Conservation (phyloP, 2,113 vertebrate species). For the Aspidoscelis tigris region DNA sequence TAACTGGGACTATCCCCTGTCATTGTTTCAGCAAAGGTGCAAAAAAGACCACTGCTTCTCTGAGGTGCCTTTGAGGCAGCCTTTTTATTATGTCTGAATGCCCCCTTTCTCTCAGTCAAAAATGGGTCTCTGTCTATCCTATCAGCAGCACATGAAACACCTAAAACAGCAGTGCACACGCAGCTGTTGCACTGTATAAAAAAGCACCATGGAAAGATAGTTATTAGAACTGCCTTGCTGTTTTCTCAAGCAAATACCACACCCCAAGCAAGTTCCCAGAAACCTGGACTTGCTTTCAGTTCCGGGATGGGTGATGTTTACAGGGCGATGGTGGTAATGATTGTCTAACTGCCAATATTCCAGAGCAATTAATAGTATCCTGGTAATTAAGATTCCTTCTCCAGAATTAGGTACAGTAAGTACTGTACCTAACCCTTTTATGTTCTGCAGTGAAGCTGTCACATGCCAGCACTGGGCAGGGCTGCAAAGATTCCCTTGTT, state of each 20-base stretch:
- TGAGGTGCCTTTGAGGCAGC: too few relatives aligned
- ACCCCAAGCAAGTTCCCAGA: not conserved
- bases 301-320: not conserved
- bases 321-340: not conserved
- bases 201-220: not conserved
- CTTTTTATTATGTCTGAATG: too few relatives aligned
- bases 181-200: not conserved
- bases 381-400: conserved; percentile 24
- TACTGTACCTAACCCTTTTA: not conserved
- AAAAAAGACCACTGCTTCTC: too few relatives aligned
- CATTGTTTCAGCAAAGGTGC: too few relatives aligned
- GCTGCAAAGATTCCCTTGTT: not conserved
- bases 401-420: not conserved
- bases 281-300: not conserved
- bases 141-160: not conserved
- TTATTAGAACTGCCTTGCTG: too few relatives aligned
- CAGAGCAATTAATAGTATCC: not conserved
- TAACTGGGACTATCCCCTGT: too few relatives aligned
- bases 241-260: not conserved
- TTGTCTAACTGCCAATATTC: not conserved
- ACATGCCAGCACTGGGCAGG: not conserved
- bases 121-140: not conserved
- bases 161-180: not conserved
- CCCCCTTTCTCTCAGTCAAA: not conserved
- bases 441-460: not conserved